Conservation (phyloP, 2,888 invertebrate genomes). For the Sphaeridia pumilis region DNA sequence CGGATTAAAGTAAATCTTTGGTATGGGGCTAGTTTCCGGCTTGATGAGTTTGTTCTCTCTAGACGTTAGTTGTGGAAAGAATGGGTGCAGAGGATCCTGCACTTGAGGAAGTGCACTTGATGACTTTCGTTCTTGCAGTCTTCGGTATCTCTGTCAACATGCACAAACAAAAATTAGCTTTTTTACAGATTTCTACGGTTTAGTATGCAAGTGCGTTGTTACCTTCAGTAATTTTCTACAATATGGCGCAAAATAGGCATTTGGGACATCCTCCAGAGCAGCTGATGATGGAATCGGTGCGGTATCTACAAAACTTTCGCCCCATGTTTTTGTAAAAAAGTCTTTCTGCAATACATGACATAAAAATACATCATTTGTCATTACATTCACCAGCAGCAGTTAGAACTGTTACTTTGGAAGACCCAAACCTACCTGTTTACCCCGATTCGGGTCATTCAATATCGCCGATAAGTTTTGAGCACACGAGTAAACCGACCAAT, state of each 20-base stretch:
- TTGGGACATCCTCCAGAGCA: conserved; percentile 68
- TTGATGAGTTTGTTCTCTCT: conserved; percentile 30
- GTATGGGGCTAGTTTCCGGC: conserved; percentile 50
- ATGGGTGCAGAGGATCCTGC: conserved; percentile 23
- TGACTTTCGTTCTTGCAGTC: conserved; percentile 31
- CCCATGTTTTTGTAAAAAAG: conserved; percentile 97
- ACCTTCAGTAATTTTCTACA: conserved; percentile 52
- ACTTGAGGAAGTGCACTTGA: conserved; percentile 18
- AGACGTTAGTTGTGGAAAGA: conserved; percentile 30
- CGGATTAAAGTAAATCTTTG: conserved; percentile 70
- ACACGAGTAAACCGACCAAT: conserved; percentile 79
- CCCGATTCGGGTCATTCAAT: conserved; percentile 83
- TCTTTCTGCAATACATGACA: conserved; percentile 45
- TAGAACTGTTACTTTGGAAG: too few relatives aligned
- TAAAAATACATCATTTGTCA: too few relatives aligned
- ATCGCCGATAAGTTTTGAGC: conserved; percentile 91
- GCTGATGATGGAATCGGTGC: conserved; percentile 62
- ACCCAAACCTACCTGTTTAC: conserved; percentile 66
- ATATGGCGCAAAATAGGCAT: conserved; percentile 76
- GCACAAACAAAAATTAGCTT: not conserved
- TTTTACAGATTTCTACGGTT: too few relatives aligned
- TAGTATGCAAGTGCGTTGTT: too few relatives aligned
- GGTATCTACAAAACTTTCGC: conserved; percentile 79
- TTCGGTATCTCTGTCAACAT: conserved; percentile 25
- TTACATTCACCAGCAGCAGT: too few relatives aligned